These are phyloP conservation scores for Cataglyphis livida DNA, from an alignment of 2,888 invertebrate genomes.

Conservation along the genomic window DNA sequence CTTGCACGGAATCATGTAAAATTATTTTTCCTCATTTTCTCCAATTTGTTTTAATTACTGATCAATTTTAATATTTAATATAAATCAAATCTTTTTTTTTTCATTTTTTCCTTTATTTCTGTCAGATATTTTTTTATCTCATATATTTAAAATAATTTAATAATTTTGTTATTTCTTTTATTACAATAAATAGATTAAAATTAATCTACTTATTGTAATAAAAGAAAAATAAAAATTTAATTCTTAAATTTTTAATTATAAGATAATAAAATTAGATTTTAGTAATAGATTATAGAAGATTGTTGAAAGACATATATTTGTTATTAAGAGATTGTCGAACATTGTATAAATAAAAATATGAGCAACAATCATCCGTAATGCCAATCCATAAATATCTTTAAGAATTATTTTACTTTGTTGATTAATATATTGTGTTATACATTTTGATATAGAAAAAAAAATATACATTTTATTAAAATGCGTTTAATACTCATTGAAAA, in stretches of 20 bases:
- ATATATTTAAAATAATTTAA: background rate
- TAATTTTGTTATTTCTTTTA: no score
- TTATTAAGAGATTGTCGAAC: background rate
- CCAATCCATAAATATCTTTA: background rate
- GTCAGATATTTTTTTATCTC: no score
- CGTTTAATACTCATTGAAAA: background rate
- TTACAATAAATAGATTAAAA: background rate
- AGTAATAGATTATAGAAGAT: background rate
- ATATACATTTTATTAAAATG: background rate
- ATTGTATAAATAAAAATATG: background rate
- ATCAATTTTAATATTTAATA: background rate
- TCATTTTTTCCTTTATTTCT: no score
- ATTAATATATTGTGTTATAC: background rate
- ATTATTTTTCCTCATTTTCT: conserved; percentile 9
- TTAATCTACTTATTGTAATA: background rate
- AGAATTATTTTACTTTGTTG: background rate
- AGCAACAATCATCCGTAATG: background rate
- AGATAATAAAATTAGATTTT: background rate
- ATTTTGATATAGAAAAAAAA: background rate
- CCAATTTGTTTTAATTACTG: background rate
- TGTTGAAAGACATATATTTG: background rate
- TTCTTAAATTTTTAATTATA: background rate
- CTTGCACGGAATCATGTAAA: conserved; percentile 25
- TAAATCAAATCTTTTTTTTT: no score
- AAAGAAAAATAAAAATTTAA: background rate